phyloP scores from a whole-genome alignment of 2,113 vertebrate genomes.

The Callipepla squamata region DNA sequence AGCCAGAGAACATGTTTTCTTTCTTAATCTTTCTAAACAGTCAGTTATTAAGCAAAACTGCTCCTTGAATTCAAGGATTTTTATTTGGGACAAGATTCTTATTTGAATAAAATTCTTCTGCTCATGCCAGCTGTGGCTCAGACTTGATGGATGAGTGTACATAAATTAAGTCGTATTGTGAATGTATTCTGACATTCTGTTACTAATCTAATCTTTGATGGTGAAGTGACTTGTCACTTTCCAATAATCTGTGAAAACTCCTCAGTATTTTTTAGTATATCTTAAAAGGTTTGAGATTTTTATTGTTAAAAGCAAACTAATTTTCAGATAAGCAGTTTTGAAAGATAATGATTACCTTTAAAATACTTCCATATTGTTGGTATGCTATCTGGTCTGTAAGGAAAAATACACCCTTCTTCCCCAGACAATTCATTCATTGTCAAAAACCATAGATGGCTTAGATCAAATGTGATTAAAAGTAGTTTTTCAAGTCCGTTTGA shows the following conservation, averaged over 20 bases:
- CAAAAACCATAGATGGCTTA: constrained; percentile 50
- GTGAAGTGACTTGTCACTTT: background rate
- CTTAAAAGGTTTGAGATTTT: background rate
- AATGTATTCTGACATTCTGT: background rate
- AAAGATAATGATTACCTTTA: background rate
- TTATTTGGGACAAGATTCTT: background rate
- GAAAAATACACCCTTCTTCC: constrained; percentile 14
- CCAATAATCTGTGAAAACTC: background rate
- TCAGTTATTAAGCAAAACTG: background rate
- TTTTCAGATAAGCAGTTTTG: background rate
- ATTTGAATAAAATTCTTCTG: background rate
- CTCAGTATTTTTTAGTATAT: background rate
- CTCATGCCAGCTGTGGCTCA: background rate
- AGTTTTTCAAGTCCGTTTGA: constrained; percentile 60
- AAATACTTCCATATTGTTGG: background rate
- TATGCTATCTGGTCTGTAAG: background rate
- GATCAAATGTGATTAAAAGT: constrained; percentile 66
- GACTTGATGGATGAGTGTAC: background rate
- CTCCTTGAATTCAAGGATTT: background rate
- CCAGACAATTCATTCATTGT: constrained; percentile 61
- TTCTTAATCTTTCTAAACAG: background rate
- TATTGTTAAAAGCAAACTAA: background rate
- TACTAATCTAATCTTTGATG: background rate
- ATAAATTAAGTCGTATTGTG: background rate
- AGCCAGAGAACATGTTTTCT: background rate